Evolutionary conservation across 1,140 invertebrate genomes (phyloP).

Genomic region (Parapsyche elsis): DNA sequence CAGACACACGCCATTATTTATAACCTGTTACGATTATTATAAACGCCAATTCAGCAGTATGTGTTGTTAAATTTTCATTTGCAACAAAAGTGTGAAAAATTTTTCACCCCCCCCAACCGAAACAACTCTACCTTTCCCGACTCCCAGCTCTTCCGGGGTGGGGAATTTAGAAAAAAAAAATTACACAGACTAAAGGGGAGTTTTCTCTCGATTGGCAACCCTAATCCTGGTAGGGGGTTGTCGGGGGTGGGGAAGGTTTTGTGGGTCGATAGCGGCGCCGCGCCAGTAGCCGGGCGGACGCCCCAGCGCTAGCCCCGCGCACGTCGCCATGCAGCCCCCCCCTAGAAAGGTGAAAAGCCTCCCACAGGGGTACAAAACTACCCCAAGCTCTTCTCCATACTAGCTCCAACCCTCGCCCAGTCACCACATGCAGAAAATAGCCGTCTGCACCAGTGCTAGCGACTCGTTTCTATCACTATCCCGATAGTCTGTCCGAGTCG

Average conservation of each 20-base stretch:
- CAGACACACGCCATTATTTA: too few relatives aligned
- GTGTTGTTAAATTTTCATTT: too few relatives aligned
- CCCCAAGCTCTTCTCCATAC: neutral
- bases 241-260: slow-evolving; percentile 50
- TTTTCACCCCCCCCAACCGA: too few relatives aligned
- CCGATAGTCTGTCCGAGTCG: neutral
- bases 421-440: neutral
- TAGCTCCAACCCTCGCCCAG: neutral
- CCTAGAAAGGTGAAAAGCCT: slow-evolving; percentile 75
- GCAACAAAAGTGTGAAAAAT: too few relatives aligned
- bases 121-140: too few relatives aligned
- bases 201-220: slow-evolving; percentile 19
- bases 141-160: too few relatives aligned
- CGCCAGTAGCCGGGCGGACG: slow-evolving; percentile 56
- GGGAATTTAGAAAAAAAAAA: too few relatives aligned
- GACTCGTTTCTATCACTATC: neutral
- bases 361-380: neutral
- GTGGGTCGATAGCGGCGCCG: slow-evolving; percentile 45
- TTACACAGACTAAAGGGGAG: neutral
- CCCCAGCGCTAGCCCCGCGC: slow-evolving; percentile 57
- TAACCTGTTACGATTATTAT: too few relatives aligned
- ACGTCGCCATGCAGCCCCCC: slow-evolving; percentile 76
- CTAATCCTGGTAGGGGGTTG: neutral
- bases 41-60: too few relatives aligned
- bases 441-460: too few relatives aligned